Evolutionary conservation across 2,888 invertebrate species (phyloP).

Genomic region (Papilio protenor): DNA sequence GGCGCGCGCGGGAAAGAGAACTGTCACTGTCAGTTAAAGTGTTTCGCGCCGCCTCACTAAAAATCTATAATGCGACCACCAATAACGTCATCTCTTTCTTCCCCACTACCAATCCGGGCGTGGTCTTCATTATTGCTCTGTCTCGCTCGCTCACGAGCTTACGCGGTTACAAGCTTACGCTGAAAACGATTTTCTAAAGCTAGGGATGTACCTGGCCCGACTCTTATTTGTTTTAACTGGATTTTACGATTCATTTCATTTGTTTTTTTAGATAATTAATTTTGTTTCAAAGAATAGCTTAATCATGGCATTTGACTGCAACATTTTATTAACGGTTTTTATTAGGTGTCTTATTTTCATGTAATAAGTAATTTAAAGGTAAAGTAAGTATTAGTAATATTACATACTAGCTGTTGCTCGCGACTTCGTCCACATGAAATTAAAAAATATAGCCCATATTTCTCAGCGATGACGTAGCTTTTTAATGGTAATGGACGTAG

Average conservation of each 20-base stretch:
- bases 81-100: constrained; percentile 71
- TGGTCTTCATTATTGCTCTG: constrained; percentile 64
- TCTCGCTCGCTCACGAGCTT: constrained; percentile 76
- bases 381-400: no score
- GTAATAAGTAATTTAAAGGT: neutral
- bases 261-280: neutral
- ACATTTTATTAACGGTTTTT: neutral
- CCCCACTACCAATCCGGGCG: constrained; percentile 78
- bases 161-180: constrained; percentile 62
- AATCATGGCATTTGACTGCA: neutral
- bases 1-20: constrained; percentile 65
- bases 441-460: no score
- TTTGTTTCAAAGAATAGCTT: neutral
- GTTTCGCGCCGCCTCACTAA: constrained; percentile 65
- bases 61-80: constrained; percentile 79
- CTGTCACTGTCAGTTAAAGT: constrained; percentile 63
- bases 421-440: no score
- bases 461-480: no score
- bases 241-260: constrained; percentile 4
- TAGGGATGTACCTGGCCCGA: constrained; percentile 55
- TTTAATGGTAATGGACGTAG: no score
- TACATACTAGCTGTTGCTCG: no score
- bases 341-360: neutral
- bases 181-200: constrained; percentile 57
- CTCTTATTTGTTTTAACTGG: constrained; percentile 39